Percentiles rank a stretch among this genome's conserved stretches.
Conservation (phyloP, 2,888 invertebrate genomes). For the Cephus nigrinus region DNA sequence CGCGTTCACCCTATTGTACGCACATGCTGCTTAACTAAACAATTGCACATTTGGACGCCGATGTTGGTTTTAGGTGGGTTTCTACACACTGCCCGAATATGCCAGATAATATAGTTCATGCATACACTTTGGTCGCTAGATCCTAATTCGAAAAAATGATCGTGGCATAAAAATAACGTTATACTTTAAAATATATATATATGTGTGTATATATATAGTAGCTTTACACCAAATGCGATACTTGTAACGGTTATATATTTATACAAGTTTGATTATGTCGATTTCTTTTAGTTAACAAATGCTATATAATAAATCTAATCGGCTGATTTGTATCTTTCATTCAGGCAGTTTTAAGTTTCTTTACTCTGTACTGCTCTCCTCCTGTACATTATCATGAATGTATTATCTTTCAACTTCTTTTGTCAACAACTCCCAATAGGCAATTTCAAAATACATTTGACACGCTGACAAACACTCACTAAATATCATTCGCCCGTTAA, state of each 20-base stretch:
- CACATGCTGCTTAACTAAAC: conserved; percentile 55
- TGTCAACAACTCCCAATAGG: neutral
- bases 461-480: neutral
- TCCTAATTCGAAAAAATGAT: neutral
- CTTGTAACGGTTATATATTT: neutral
- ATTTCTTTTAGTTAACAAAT: neutral
- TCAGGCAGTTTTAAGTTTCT: conserved; percentile 35
- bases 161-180: neutral
- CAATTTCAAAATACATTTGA: neutral
- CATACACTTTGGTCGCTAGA: neutral
- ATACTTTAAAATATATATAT: neutral
- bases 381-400: neutral
- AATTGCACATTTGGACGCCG: conserved; percentile 65
- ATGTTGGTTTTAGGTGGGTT: conserved; percentile 61
- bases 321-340: conserved; percentile 14
- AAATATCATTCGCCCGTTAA: neutral
- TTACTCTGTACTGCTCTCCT: conserved; percentile 33
- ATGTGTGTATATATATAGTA: neutral
- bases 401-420: neutral
- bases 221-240: neutral
- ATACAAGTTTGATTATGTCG: neutral
- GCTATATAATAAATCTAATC: neutral
- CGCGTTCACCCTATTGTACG: conserved; percentile 42
- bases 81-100: neutral
- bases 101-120: neutral